Conservation (phyloP, 2,888 invertebrate genomes). For the Seira sanloemensis region DNA sequence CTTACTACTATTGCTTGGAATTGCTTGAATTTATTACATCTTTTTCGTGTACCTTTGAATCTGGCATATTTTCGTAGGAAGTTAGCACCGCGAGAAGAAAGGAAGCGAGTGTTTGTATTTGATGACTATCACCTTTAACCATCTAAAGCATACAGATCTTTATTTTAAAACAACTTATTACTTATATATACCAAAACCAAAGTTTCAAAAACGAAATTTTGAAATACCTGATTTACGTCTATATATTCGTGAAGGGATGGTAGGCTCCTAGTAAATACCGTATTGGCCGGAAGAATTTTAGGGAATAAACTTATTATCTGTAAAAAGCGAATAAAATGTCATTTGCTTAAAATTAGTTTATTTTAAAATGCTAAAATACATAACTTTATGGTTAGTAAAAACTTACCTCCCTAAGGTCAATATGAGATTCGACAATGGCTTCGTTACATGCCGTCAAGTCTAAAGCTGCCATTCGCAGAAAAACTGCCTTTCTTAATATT, state of each 20-base stretch:
- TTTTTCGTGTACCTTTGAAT: constrained; percentile 62
- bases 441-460: constrained; percentile 77
- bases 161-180: too few relatives aligned
- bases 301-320: constrained; percentile 78
- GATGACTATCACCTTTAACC: constrained; percentile 41
- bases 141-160: constrained; percentile 30
- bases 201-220: background rate
- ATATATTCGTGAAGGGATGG: constrained; percentile 77
- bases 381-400: too few relatives aligned
- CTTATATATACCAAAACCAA: background rate
- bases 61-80: constrained; percentile 75
- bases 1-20: too few relatives aligned
- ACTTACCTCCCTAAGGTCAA: constrained; percentile 76
- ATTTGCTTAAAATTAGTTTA: too few relatives aligned
- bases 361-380: too few relatives aligned
- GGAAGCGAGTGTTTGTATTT: constrained; percentile 74
- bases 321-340: background rate
- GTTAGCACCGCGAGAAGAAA: constrained; percentile 75
- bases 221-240: constrained; percentile 76
- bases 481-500: constrained; percentile 77
- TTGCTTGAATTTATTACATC: background rate
- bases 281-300: constrained; percentile 75
- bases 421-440: constrained; percentile 75
- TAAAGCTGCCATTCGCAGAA: constrained; percentile 77
- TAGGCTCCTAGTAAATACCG: constrained; percentile 76